Conservation (phyloP, 2,113 vertebrate species). For the Cyprinodon variegatus region DNA sequence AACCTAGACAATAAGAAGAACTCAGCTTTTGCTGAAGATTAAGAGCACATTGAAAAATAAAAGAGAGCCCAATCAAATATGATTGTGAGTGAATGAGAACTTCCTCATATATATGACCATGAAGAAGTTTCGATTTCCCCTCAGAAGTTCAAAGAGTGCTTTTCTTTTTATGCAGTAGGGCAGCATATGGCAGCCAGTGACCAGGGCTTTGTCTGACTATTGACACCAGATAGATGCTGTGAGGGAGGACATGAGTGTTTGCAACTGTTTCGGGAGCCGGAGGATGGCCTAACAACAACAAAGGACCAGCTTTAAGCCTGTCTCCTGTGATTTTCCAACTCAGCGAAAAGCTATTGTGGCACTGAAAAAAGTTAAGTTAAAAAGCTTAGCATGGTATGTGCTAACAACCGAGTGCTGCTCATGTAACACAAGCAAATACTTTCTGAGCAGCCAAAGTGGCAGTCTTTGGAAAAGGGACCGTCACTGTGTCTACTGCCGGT, state of each 20-base stretch:
- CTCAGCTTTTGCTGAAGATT: background rate
- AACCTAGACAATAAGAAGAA: background rate
- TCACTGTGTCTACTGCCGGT: constrained; percentile 32
- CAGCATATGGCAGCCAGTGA: constrained; percentile 75
- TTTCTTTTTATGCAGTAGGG: constrained; percentile 63
- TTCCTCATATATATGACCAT: constrained; percentile 30
- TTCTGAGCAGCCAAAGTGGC: constrained; percentile 72
- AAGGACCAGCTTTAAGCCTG: constrained; percentile 78
- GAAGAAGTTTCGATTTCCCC: constrained; percentile 56
- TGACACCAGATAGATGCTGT: constrained; percentile 75
- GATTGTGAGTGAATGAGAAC: constrained; percentile 6
- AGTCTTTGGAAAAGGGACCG: constrained; percentile 54
- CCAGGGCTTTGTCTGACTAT: constrained; percentile 75
- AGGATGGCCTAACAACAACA: constrained; percentile 76
- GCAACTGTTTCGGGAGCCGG: constrained; percentile 65
- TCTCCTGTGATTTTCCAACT: constrained; percentile 82
- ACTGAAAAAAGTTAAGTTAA: constrained; percentile 76
- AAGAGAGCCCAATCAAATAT: background rate
- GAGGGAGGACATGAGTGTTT: constrained; percentile 73
- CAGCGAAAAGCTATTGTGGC: constrained; percentile 79
- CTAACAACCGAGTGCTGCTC: constrained; percentile 74
- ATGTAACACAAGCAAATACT: constrained; percentile 77
- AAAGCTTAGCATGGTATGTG: constrained; percentile 80
- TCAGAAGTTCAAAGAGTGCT: constrained; percentile 68
- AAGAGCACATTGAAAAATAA: background rate